Conservation (phyloP, 2,113 vertebrate species). For the Actenoides lindsayi region DNA sequence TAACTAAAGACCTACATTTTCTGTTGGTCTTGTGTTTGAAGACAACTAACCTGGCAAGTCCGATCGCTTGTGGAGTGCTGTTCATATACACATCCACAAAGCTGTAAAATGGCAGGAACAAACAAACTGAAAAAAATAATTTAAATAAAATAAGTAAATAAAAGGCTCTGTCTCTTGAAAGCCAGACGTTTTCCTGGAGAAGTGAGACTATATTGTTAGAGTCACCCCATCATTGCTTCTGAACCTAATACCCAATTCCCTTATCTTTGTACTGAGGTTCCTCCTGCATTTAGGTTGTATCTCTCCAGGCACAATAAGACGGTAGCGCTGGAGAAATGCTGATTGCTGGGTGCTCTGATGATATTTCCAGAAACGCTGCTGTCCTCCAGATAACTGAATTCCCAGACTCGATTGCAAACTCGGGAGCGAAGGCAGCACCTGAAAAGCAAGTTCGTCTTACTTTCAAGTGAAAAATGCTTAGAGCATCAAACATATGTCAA, state of each 20-base stretch:
- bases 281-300: neutral
- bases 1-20: neutral
- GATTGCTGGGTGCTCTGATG: neutral
- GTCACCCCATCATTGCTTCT: neutral
- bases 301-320: neutral
- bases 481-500: conserved; percentile 29
- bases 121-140: neutral
- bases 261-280: neutral
- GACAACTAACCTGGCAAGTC: neutral
- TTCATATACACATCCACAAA: neutral
- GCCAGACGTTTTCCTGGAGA: neutral
- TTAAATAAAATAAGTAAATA: neutral
- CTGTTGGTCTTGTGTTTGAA: neutral
- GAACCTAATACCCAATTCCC: neutral
- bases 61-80: fast-evolving
- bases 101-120: fast-evolving
- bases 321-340: neutral
- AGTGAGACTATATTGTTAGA: neutral
- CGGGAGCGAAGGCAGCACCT: conserved; percentile 31
- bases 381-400: conserved; percentile 33
- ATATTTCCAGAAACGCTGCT: conserved; percentile 18
- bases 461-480: conserved; percentile 14
- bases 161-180: neutral
- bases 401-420: neutral
- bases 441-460: neutral